phyloP scores from a whole-genome alignment of 2,113 vertebrate species.

The Dicerorhinus sumatrensis region DNA sequence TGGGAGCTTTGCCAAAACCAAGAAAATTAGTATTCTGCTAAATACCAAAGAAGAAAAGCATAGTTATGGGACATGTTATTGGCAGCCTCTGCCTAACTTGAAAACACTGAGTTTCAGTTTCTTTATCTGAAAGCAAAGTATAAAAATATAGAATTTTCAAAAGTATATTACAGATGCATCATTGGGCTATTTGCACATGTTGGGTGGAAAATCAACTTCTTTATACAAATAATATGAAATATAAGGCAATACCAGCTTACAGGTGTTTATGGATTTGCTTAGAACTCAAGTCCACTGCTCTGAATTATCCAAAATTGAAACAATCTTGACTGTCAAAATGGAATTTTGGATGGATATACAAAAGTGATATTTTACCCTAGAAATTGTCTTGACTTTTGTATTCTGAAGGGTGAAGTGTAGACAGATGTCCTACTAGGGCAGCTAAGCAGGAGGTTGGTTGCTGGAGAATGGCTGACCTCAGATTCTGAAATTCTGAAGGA shows the following conservation, averaged over 20 bases:
- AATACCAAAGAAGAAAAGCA: not conserved
- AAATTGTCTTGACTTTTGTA: conserved; percentile 20
- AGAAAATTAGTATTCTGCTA: conserved; percentile 27
- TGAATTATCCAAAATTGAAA: not conserved
- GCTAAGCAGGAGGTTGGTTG: not conserved
- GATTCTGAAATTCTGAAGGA: conserved; percentile 7
- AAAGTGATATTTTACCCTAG: not conserved
- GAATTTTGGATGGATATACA: not conserved
- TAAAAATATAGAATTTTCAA: not conserved
- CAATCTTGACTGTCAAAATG: not conserved
- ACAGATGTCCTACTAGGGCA: not conserved
- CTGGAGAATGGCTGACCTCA: not conserved
- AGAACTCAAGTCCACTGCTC: not conserved
- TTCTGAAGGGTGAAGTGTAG: not conserved
- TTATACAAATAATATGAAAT: not conserved
- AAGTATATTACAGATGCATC: not conserved
- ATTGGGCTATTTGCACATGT: not conserved
- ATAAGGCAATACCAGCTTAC: not conserved
- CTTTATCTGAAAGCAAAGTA: not conserved
- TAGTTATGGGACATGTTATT: not conserved
- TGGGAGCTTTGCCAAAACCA: not conserved
- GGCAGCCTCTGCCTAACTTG: not conserved
- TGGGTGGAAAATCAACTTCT: not conserved
- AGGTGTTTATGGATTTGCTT: conserved; percentile 14
- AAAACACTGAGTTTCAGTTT: not conserved